Evolutionary conservation across 2,113 vertebrate genomes (phyloP).

Genomic region (Ramphastos sulfuratus): DNA sequence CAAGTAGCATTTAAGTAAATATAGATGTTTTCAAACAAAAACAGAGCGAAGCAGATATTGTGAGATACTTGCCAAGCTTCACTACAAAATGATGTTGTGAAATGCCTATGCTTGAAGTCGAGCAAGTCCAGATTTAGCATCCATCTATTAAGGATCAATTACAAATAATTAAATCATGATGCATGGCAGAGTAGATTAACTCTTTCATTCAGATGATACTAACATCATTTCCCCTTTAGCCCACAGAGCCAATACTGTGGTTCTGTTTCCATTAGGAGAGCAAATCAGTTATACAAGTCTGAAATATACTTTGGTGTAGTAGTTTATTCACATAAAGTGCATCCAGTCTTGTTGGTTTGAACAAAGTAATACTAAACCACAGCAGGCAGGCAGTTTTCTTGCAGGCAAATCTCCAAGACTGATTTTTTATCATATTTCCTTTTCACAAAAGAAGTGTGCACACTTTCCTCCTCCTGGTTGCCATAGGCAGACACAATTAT

Average conservation of each 20-base stretch:
- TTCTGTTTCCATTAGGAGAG: neutral
- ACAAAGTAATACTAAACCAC: neutral
- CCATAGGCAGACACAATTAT: accelerated
- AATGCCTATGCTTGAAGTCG: neutral
- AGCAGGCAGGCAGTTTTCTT: neutral
- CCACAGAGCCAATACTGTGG: neutral
- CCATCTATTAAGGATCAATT: constrained; percentile 39
- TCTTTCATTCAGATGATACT: constrained; percentile 31
- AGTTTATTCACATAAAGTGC: neutral
- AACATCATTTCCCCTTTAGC: neutral
- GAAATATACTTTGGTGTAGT: neutral
- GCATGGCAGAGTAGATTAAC: neutral
- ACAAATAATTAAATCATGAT: constrained; percentile 48
- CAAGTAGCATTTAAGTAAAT: neutral
- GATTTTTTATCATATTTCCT: neutral
- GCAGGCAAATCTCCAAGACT: neutral
- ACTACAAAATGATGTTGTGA: neutral
- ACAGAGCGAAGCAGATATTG: neutral
- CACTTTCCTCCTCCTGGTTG: accelerated
- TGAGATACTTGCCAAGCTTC: neutral
- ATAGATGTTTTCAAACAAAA: neutral
- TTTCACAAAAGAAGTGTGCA: neutral
- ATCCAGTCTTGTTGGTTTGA: neutral
- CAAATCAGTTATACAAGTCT: neutral
- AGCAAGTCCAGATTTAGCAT: constrained; percentile 20